Conservation (phyloP, 2,113 vertebrate species). For the Pithys albifrons region DNA sequence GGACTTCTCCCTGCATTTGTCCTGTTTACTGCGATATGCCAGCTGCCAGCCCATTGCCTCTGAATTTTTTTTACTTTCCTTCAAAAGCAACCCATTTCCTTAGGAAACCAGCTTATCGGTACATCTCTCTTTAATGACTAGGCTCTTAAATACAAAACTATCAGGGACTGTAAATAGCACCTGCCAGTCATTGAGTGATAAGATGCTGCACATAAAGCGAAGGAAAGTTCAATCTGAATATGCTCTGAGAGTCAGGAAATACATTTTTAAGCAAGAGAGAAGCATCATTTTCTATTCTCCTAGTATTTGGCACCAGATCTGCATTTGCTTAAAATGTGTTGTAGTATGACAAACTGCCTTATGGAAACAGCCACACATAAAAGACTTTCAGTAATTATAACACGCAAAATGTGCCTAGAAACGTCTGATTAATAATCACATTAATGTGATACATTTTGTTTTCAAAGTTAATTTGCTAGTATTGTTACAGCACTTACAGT, state of each 20-base stretch:
- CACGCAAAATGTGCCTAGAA: background rate
- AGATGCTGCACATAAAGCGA: background rate
- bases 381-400: background rate
- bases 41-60: background rate
- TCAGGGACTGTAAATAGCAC: background rate
- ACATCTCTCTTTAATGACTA: background rate
- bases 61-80: background rate
- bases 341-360: background rate
- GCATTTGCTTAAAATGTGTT: background rate
- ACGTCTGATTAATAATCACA: constrained; percentile 37
- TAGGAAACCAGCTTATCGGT: background rate
- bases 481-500: background rate
- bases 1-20: background rate
- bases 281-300: background rate
- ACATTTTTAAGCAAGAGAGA: background rate
- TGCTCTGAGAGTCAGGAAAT: background rate
- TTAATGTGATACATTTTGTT: background rate
- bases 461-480: constrained; percentile 12
- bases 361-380: background rate
- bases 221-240: background rate
- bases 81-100: background rate
- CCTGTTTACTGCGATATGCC: background rate
- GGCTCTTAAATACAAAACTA: background rate
- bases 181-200: background rate
- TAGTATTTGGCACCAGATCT: background rate